Evolutionary conservation across 2,113 vertebrate genomes (phyloP).

Genomic region (Oreochromis tanganicae): DNA sequence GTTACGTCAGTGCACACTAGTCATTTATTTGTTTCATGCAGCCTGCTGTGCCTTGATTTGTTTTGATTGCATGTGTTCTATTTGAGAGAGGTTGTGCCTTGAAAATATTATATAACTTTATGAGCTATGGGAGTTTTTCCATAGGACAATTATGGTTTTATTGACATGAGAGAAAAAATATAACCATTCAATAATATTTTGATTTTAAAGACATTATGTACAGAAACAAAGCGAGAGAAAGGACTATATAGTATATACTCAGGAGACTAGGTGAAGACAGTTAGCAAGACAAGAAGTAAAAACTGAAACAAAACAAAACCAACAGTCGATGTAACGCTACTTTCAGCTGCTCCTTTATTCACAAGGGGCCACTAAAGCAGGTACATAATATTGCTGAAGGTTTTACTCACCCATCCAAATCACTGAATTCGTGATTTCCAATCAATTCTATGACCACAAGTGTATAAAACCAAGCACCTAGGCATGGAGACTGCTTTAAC

Average conservation of each 20-base stretch:
- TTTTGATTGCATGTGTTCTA: background rate
- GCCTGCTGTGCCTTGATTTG: background rate
- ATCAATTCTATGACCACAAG: background rate
- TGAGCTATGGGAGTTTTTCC: background rate
- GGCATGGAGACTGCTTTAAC: background rate
- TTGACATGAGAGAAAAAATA: background rate
- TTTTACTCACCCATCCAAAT: background rate
- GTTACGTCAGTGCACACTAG: background rate
- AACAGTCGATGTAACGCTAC: background rate
- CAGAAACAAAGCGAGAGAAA: background rate
- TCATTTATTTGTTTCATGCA: constrained; percentile 17
- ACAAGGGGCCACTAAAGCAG: background rate
- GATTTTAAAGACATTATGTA: background rate
- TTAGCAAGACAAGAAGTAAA: background rate
- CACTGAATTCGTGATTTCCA: background rate
- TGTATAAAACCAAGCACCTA: background rate
- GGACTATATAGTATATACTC: background rate
- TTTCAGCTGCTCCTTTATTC: background rate
- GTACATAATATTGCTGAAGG: background rate
- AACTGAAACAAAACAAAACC: background rate
- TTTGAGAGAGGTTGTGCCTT: background rate
- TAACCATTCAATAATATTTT: background rate
- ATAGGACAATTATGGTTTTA: background rate
- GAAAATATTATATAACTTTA: background rate
- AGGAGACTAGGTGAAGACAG: background rate